A percentile compares a stretch with the other conserved stretches of the same genome.
Conservation (phyloP, 2,797 vertebrate genomes). For the Babyrousa celebensis region DNA sequence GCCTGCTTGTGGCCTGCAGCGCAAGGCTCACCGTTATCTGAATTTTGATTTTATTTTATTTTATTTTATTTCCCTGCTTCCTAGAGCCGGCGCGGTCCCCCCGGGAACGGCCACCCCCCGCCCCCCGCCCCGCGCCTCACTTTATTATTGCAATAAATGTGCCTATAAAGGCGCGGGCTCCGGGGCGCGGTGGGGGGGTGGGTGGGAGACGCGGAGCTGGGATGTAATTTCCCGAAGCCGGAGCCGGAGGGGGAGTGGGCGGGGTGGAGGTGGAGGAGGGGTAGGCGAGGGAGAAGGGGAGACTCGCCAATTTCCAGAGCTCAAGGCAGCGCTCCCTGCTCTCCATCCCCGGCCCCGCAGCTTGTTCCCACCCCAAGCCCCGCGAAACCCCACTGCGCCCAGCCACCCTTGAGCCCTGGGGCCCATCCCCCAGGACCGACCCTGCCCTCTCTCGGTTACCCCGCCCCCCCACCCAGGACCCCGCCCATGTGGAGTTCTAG, state of each 20-base stretch:
- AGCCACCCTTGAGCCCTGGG: not conserved
- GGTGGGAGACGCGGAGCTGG: constrained; percentile 69
- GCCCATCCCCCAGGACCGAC: not conserved
- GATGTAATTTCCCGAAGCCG: constrained; percentile 88
- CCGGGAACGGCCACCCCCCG: constrained; percentile 83
- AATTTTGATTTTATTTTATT: constrained; percentile 89
- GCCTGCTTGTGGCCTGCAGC: constrained; percentile 79
- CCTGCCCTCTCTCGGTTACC: not conserved
- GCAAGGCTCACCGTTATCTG: constrained; percentile 88
- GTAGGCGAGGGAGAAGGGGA: constrained; percentile 76
- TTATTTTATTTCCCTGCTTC: constrained; percentile 89
- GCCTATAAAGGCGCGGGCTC: constrained; percentile 91
- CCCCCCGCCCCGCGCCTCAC: constrained; percentile 86
- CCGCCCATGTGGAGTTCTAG: not conserved
- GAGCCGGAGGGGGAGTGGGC: constrained; percentile 85
- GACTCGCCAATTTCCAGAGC: constrained; percentile 78
- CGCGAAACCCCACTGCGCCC: not conserved
- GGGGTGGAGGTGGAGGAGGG: constrained; percentile 84
- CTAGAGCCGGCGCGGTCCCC: constrained; percentile 84
- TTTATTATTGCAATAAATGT: constrained; percentile 94
- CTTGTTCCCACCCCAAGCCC: not conserved
- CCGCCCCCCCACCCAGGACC: not conserved
- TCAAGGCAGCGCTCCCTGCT: constrained; percentile 58
- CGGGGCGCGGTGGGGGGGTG: constrained; percentile 69
- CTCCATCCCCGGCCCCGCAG: not conserved